phyloP scores from a whole-genome alignment of 2,888 invertebrate species.

The Troglohyphantes excavatus region DNA sequence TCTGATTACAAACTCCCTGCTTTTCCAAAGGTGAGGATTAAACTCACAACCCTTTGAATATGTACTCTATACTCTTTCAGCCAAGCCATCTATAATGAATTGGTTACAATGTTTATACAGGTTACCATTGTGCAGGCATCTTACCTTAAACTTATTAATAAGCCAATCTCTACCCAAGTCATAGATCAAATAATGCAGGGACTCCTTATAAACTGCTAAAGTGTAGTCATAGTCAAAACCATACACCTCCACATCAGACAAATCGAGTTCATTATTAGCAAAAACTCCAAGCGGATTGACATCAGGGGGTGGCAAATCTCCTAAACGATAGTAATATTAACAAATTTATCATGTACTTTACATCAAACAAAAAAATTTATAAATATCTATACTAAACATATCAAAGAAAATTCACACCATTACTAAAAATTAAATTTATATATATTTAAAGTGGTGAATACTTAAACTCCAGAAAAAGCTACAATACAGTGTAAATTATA shows the following conservation, averaged over 20 bases:
- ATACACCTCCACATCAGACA: conserved; percentile 95
- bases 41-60: too few species aligned
- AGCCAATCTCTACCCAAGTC: conserved; percentile 93
- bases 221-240: conserved; percentile 99
- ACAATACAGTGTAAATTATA: too few species aligned
- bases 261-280: conserved; percentile 96
- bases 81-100: too few species aligned
- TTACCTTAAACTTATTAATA: conserved; percentile 93
- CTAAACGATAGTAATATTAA: conserved; percentile 26
- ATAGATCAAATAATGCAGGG: conserved; percentile 93
- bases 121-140: too few species aligned
- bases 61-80: too few species aligned
- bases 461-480: too few species aligned
- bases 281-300: conserved; percentile 94
- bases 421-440: too few species aligned
- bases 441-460: too few species aligned
- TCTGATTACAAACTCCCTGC: too few species aligned
- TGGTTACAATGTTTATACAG: too few species aligned
- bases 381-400: not conserved
- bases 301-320: conserved; percentile 72
- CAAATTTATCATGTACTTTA: not conserved
- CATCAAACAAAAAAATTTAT: not conserved
- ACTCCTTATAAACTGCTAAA: conserved; percentile 95
- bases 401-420: too few species aligned
- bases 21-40: too few species aligned